Base-by-base conservation (phyloP, 2,888 invertebrate genomes). In the Cataglyphis altisquamis region DNA sequence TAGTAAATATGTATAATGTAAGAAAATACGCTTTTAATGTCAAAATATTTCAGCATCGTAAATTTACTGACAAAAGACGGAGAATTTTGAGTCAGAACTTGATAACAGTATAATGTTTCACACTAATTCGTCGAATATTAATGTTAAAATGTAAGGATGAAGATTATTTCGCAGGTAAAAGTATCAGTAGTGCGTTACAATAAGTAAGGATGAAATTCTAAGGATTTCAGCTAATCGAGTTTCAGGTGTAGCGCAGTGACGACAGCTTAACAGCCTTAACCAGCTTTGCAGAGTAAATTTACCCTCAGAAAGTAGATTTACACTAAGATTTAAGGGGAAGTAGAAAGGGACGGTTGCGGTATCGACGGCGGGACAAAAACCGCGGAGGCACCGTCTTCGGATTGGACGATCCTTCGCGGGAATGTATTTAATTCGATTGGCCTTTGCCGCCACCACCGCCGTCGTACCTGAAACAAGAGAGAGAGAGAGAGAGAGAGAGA, bases 391-490 rank as follows among this genome's bases (percentile, higher is more conserved):
- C 32, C 57, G 64, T 41, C 80, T 41, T 48, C 52, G 67, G 83
- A 90, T 91, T 90, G 90, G 90, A 87, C 89, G 90, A 90, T 89
- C 81, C 88, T 84, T 52, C 39, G 55, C 86, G 88, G 90, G 92
- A 93, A 93, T 91, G 91, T 92, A 92, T 92, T 92, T 91, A 92
- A 93, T 93, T 92, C 91, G 91, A 93, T 93, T 93, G 92, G 89
- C 87, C 90, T 91, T 88, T 88, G 86, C 88, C 78, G 88, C 84
- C 86, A 85, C 84, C 86, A 85, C 80, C 77, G 88, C 83, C 86
- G 86, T 74, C 83, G 83, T 81, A 75, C 68, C 68, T 63, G 86
- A 82, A 82, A 73, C 77, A 77, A 72, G 77, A 6, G 80, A 6
- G 32, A 32, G 32, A 25, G 25, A 25, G 25, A 25, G 25, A 25